Conservation (phyloP, 2,888 invertebrate species). For the Arge pagana region DNA sequence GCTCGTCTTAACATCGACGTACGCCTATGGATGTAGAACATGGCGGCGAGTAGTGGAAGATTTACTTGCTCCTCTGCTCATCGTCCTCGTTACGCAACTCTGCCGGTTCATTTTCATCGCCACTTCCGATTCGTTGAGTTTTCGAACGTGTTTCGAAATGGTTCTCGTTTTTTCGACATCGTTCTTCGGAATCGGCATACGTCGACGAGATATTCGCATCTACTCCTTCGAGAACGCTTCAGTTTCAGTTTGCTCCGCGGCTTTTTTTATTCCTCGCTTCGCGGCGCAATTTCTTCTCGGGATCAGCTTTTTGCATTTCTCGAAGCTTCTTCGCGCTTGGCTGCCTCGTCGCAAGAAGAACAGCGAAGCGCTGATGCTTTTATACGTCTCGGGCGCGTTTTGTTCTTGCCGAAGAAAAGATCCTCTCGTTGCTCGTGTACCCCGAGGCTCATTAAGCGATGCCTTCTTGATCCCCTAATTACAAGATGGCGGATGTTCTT, state of each 20-base stretch:
- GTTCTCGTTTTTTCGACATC: too few species aligned
- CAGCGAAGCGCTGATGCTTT: constrained; percentile 3
- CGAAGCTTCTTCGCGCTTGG: too few species aligned
- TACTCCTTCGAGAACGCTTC: too few species aligned
- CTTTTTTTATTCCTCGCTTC: constrained; percentile 23
- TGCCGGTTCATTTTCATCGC: constrained; percentile 23
- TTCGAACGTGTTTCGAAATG: too few species aligned
- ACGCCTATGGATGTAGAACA: constrained; percentile 3
- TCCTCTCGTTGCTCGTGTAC: constrained; percentile 28
- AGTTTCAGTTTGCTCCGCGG: too few species aligned
- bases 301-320: too few species aligned
- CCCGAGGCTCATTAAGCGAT: constrained; percentile 54
- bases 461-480: constrained; percentile 54
- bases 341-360: too few species aligned
- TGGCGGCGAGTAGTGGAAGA: too few species aligned
- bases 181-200: too few species aligned
- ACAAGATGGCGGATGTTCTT: constrained; percentile 54
- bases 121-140: constrained; percentile 20
- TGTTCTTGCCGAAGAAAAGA: constrained; percentile 5
- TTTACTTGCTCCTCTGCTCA: constrained; percentile 21
- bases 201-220: too few species aligned
- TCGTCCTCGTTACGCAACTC: constrained; percentile 32
- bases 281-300: too few species aligned
- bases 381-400: constrained; percentile 3
- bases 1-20: constrained; percentile 5